Percentiles rank a stretch among this genome's conserved stretches.
phyloP scores from a whole-genome alignment of 2,888 invertebrate genomes.

The Zygaena filipendulae region DNA sequence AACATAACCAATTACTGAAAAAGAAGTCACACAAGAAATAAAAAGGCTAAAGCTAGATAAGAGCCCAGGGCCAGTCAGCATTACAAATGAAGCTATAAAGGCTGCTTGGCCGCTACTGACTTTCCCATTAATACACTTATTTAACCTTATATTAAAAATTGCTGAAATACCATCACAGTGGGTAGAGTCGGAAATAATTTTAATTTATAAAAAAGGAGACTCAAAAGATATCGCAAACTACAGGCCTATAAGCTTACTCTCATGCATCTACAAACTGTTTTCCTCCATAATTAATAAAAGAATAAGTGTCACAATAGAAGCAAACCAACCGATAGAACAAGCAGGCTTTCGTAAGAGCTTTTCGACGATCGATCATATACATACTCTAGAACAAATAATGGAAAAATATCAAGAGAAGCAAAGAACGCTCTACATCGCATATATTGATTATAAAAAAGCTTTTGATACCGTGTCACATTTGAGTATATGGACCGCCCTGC shows the following conservation, averaged over 20 bases:
- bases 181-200: slow-evolving; percentile 12
- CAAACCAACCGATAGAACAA: slow-evolving; percentile 14
- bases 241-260: slow-evolving; percentile 15
- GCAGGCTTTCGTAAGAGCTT: slow-evolving; percentile 10
- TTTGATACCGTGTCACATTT: slow-evolving; percentile 6
- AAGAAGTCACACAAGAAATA: slow-evolving; percentile 10
- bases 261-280: slow-evolving; percentile 14
- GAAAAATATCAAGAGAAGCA: slow-evolving; percentile 11
- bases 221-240: slow-evolving; percentile 12
- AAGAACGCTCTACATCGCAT: slow-evolving; percentile 8
- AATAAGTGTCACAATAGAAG: slow-evolving; percentile 9
- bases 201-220: slow-evolving; percentile 14
- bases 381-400: slow-evolving; percentile 9
- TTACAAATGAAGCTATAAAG: slow-evolving; percentile 3
- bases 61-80: slow-evolving; percentile 3
- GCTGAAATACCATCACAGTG: slow-evolving; percentile 11
- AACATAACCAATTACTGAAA: slow-evolving; percentile 8
- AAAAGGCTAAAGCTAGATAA: slow-evolving; percentile 7
- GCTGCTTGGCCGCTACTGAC: not conserved
- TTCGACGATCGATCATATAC: slow-evolving; percentile 12
- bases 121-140: slow-evolving; percentile 5
- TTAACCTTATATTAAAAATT: slow-evolving; percentile 8
- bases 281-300: slow-evolving; percentile 11
- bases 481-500: slow-evolving; percentile 4
- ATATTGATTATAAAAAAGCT: slow-evolving; percentile 9